phyloP scores from a whole-genome alignment of 2,113 vertebrate species.

The Nothoprocta pentlandii region DNA sequence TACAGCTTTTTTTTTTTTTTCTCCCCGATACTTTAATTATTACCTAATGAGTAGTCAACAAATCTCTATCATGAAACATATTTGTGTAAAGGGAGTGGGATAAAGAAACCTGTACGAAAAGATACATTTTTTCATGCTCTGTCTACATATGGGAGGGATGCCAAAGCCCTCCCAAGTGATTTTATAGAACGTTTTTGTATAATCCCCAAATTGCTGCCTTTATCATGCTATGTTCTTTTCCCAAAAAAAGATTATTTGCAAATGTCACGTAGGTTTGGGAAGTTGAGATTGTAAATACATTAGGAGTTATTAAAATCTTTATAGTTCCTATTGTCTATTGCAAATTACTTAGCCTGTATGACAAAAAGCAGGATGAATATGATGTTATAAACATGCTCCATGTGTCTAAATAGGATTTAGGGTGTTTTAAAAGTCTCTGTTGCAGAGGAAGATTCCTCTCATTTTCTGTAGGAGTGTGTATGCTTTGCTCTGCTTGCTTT shows the following conservation, averaged over 20 bases:
- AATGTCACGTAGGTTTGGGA: not conserved
- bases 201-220: not conserved
- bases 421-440: not conserved
- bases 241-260: not conserved
- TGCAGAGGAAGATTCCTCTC: not conserved
- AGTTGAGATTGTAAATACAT: not conserved
- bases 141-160: not conserved
- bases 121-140: not conserved
- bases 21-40: not conserved
- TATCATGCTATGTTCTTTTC: not conserved
- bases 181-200: not conserved
- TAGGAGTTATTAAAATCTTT: not conserved
- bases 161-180: not conserved
- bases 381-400: not conserved
- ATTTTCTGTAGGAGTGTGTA: not conserved
- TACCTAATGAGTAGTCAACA: not conserved
- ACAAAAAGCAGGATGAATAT: not conserved
- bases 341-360: not conserved
- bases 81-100: not conserved
- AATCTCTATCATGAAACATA: not conserved
- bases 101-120: not conserved
- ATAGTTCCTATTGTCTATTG: not conserved
- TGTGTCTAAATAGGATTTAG: not conserved
- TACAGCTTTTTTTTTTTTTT: not conserved
- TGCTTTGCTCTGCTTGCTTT: not conserved